Evolutionary conservation across 2,888 invertebrate genomes (phyloP).

Genomic region (Drosophila helvetica): DNA sequence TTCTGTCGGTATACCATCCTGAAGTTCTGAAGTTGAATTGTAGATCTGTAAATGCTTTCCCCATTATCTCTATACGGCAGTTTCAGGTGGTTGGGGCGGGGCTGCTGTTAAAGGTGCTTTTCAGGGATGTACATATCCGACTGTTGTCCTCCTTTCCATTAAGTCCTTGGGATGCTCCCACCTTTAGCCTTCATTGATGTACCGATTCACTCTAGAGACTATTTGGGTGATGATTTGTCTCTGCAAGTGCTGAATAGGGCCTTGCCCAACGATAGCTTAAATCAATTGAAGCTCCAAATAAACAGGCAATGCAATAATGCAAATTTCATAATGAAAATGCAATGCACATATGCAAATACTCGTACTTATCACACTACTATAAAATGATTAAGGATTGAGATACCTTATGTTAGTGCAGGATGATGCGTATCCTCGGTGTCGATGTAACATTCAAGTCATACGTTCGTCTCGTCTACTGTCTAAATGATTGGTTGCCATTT

Average conservation of each 20-base stretch:
- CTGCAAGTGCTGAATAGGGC: neutral
- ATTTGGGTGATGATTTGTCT: neutral
- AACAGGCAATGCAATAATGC: neutral
- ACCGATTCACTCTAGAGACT: too few relatives aligned
- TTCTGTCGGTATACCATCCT: constrained; percentile 38
- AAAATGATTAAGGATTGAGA: neutral
- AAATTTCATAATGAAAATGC: neutral
- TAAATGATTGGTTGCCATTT: neutral
- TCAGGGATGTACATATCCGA: neutral
- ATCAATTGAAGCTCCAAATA: neutral
- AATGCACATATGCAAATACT: too few relatives aligned
- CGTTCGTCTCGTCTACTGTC: too few relatives aligned
- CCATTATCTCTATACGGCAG: constrained; percentile 30
- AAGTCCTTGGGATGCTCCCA: too few relatives aligned
- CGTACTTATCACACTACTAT: neutral
- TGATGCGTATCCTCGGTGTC: too few relatives aligned
- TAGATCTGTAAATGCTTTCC: constrained; percentile 23
- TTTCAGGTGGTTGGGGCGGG: neutral
- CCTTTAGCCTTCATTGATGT: too few relatives aligned
- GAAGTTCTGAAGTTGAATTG: constrained; percentile 12
- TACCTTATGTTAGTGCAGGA: too few relatives aligned
- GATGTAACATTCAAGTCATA: neutral
- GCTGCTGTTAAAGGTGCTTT: neutral
- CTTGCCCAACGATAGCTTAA: too few relatives aligned
- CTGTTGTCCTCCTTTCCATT: too few relatives aligned